phyloP scores from a whole-genome alignment of 2,113 vertebrate species.

The Eira barbara region DNA sequence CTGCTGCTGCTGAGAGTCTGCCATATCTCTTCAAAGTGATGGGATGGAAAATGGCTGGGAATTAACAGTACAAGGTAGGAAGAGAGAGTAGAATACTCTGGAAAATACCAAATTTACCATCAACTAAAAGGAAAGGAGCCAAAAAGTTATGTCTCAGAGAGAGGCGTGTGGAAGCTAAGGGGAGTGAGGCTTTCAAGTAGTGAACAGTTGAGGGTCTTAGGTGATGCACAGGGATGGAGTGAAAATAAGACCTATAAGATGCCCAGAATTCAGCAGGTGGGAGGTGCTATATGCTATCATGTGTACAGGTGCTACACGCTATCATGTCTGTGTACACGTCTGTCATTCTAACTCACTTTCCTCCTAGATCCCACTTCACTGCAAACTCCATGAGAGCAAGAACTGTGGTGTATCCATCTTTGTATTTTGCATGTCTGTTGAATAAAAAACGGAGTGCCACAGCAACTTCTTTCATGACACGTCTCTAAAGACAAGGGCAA shows the following conservation, averaged over 20 bases:
- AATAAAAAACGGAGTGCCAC: not conserved
- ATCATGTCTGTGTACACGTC: fast-evolving
- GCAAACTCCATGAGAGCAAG: not conserved
- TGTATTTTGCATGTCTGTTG: not conserved
- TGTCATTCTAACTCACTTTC: not conserved
- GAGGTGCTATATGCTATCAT: not conserved
- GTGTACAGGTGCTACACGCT: not conserved
- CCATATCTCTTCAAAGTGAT: not conserved
- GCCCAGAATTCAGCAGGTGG: fast-evolving
- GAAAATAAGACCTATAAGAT: not conserved
- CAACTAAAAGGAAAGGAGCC: not conserved
- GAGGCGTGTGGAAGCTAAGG: not conserved
- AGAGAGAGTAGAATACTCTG: not conserved
- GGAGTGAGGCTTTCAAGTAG: not conserved
- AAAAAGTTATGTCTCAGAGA: not conserved
- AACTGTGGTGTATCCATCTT: not conserved
- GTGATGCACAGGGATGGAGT: not conserved
- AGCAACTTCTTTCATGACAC: too few species aligned
- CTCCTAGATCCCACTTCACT: not conserved
- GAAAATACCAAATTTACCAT: not conserved
- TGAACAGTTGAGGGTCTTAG: too few species aligned
- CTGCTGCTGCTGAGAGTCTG: not conserved
- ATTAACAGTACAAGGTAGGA: not conserved
- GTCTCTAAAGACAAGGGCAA: not conserved
- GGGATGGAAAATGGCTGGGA: not conserved